A percentile compares a stretch with the other conserved stretches of the same genome.
Evolutionary conservation across 2,888 invertebrate genomes (phyloP).

Genomic region (Tanypteryx hageni): DNA sequence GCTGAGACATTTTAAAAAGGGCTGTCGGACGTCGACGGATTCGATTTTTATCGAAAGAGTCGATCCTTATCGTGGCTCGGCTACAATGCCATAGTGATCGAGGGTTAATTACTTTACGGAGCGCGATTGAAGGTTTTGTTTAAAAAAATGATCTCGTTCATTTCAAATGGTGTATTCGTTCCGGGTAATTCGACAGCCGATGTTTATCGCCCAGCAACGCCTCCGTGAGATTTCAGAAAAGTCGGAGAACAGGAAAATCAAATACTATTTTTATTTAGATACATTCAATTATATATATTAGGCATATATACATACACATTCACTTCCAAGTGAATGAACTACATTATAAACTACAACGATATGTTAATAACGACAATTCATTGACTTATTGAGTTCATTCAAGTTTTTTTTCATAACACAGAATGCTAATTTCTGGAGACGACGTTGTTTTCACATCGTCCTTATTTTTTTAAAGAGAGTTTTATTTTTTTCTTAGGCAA

Average conservation of each 20-base stretch:
- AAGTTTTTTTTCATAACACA: conserved; percentile 57
- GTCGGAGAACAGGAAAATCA: conserved; percentile 43
- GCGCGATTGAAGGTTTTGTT: no score
- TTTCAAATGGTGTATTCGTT: no score
- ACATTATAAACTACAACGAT: conserved; percentile 62
- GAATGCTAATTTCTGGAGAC: conserved; percentile 55
- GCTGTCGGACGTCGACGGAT: no score
- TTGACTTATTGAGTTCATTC: conserved; percentile 63
- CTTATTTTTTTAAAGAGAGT: conserved; percentile 50
- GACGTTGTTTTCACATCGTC: background rate
- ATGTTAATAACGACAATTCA: conserved; percentile 64
- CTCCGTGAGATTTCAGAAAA: background rate
- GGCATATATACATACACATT: conserved; percentile 62
- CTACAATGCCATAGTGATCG: no score
- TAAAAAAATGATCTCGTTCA: no score
- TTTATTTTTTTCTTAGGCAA: conserved; percentile 55
- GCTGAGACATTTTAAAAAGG: no score
- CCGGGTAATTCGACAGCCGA: no score
- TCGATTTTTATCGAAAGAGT: no score
- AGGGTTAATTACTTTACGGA: no score
- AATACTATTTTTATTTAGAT: conserved; percentile 59
- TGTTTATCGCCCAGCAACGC: background rate
- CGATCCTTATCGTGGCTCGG: no score
- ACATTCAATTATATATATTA: conserved; percentile 62
- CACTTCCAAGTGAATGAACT: conserved; percentile 54